Conservation (phyloP, 2,888 invertebrate genomes). For the Orchesella flavescens region DNA sequence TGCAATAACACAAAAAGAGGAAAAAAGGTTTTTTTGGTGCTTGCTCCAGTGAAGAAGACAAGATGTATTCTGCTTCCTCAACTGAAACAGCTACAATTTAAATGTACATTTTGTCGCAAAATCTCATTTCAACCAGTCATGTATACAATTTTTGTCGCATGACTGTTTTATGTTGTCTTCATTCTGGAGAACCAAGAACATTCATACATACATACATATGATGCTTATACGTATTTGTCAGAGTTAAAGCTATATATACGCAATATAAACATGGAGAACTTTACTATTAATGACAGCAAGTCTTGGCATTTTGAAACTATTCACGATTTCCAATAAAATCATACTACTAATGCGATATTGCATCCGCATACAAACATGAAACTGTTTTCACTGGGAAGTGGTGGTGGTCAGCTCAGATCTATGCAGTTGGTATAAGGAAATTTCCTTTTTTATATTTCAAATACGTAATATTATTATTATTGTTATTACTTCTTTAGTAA, state of each 20-base stretch:
- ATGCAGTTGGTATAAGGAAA: background rate
- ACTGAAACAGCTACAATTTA: slow-evolving; percentile 12
- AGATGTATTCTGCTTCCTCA: background rate
- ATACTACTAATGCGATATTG: slow-evolving; percentile 49
- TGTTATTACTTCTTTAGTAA: slow-evolving; percentile 23
- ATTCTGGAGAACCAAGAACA: background rate
- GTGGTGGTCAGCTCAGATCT: background rate
- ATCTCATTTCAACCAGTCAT: background rate
- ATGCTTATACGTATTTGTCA: too few species aligned
- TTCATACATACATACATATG: too few species aligned
- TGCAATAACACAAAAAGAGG: slow-evolving; percentile 22
- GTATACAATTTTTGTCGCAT: background rate
- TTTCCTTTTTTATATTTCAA: slow-evolving; percentile 27
- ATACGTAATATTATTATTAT: slow-evolving; percentile 29
- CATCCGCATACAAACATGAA: slow-evolving; percentile 50
- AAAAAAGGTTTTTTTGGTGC: background rate
- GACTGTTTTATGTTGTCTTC: background rate
- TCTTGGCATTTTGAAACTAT: slow-evolving; percentile 48
- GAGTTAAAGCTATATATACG: too few species aligned
- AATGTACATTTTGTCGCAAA: slow-evolving; percentile 12
- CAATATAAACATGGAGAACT: background rate
- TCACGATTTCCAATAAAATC: slow-evolving; percentile 57
- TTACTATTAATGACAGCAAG: background rate
- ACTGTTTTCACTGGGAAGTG: background rate
- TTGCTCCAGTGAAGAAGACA: background rate